phyloP scores from a whole-genome alignment of 2,888 invertebrate genomes.

The Dynastes maya region DNA sequence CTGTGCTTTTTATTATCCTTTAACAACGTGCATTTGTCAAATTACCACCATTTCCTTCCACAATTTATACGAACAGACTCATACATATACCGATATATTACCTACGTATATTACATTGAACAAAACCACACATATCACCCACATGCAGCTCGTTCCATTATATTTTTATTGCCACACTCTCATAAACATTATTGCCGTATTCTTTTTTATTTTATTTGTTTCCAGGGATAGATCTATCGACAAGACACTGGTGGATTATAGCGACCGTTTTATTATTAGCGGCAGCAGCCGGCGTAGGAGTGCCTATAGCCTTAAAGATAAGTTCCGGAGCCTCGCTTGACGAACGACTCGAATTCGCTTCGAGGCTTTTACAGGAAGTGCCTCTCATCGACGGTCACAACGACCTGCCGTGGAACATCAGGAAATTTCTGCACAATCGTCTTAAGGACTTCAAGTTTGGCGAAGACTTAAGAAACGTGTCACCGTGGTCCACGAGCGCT shows the following conservation, averaged over 20 bases:
- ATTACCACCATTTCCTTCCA: conserved; percentile 33
- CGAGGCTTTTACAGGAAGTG: conserved; percentile 82
- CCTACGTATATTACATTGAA: conserved; percentile 36
- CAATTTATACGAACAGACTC: conserved; percentile 30
- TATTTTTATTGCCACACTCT: conserved; percentile 44
- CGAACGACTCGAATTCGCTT: conserved; percentile 83
- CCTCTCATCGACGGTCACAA: conserved; percentile 91
- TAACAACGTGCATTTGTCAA: conserved; percentile 42
- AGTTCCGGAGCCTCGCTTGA: conserved; percentile 84
- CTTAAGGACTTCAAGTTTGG: conserved; percentile 87
- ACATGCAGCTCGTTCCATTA: conserved; percentile 28
- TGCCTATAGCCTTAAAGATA: conserved; percentile 84
- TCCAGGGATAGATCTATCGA: conserved; percentile 74
- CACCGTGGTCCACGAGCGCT: conserved; percentile 81
- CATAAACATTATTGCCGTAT: conserved; percentile 46
- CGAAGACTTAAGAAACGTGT: conserved; percentile 78
- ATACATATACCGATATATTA: conserved; percentile 38
- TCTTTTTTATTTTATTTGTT: conserved; percentile 53
- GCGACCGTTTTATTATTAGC: conserved; percentile 83
- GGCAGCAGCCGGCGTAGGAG: conserved; percentile 86
- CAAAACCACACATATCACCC: conserved; percentile 24
- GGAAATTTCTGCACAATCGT: conserved; percentile 91
- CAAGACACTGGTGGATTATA: conserved; percentile 85
- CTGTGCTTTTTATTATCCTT: conserved; percentile 32
- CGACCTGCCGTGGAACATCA: conserved; percentile 92